Evolutionary conservation across 2,113 vertebrate species (phyloP).

Genomic region (Megaceryle torquata): DNA sequence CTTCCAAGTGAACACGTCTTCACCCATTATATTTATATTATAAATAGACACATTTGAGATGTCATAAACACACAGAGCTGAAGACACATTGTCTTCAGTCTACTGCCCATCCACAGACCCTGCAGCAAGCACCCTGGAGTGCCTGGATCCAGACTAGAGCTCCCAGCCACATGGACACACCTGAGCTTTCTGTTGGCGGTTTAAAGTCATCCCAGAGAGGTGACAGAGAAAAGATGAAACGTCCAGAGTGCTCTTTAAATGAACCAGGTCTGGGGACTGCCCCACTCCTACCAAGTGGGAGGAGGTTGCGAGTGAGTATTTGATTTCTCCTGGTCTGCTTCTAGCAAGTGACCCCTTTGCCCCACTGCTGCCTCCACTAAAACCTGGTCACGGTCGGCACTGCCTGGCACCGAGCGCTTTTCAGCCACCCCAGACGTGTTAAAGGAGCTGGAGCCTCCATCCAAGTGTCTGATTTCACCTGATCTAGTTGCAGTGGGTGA

Average conservation of each 20-base stretch:
- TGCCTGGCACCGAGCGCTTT: accelerated
- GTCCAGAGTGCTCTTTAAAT: not conserved
- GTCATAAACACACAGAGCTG: not conserved
- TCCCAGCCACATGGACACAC: not conserved
- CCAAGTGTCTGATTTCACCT: slow-evolving; percentile 3
- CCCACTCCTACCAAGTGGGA: not conserved
- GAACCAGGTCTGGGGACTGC: not conserved
- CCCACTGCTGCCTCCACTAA: not conserved
- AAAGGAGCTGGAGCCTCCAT: not conserved
- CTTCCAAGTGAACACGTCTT: not conserved
- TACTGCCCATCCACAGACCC: not conserved
- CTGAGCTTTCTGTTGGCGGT: not conserved
- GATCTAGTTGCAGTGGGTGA: not conserved
- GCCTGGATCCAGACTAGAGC: not conserved
- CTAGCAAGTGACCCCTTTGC: not conserved
- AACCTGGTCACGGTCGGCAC: accelerated
- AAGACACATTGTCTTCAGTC: not conserved
- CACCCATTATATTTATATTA: slow-evolving; percentile 22
- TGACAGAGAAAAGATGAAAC: not conserved
- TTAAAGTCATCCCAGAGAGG: not conserved
- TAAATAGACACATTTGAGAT: slow-evolving; percentile 3
- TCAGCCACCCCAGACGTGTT: not conserved
- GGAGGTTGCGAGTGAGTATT: not conserved
- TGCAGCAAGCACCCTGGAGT: not conserved
- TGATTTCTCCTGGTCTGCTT: not conserved